Evolutionary conservation across 1,140 invertebrate species (phyloP).

Genomic region (Tetraneura akinire): DNA sequence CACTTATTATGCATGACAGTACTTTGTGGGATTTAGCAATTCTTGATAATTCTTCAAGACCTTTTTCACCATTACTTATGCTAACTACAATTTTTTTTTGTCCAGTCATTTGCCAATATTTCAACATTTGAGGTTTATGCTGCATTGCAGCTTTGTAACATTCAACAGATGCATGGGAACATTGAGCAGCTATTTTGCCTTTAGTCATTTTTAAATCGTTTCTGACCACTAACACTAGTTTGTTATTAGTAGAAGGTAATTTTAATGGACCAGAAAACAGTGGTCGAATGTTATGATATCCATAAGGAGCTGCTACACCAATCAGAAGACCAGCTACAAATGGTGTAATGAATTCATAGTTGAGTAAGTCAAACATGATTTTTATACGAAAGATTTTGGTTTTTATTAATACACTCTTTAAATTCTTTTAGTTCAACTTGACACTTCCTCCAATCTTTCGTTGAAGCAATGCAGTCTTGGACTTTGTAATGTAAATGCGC

Average conservation of each 20-base stretch:
- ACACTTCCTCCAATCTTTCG: constrained; percentile 88
- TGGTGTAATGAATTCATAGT: constrained; percentile 3
- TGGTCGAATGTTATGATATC: constrained; percentile 12
- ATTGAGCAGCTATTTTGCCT: constrained; percentile 92
- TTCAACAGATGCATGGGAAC: constrained; percentile 83
- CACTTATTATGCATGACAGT: constrained; percentile 73
- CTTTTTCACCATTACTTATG: constrained; percentile 66
- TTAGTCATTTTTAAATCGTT: constrained; percentile 92
- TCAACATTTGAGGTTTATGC: constrained; percentile 67
- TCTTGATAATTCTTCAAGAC: constrained; percentile 67
- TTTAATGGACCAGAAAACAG: constrained; percentile 12
- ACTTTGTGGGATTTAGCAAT: constrained; percentile 71
- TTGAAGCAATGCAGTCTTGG: constrained; percentile 85
- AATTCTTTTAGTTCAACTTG: constrained; percentile 79
- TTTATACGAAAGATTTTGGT: constrained; percentile 57
- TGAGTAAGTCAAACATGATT: constrained; percentile 17
- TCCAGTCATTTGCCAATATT: constrained; percentile 75
- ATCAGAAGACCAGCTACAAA: constrained; percentile 44
- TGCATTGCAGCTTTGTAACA: constrained; percentile 72
- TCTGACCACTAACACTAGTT: constrained; percentile 83
- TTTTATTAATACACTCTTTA: constrained; percentile 72
- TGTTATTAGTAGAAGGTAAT: constrained; percentile 57
- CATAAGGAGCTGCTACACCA: background rate
- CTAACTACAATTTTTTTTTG: constrained; percentile 79
- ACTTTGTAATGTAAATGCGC: constrained; percentile 83